Percentiles rank a stretch among this genome's conserved stretches.
These are phyloP conservation scores for Aegotheles bennettii DNA, from an alignment of 2,113 vertebrate species.

Conservation along the genomic window DNA sequence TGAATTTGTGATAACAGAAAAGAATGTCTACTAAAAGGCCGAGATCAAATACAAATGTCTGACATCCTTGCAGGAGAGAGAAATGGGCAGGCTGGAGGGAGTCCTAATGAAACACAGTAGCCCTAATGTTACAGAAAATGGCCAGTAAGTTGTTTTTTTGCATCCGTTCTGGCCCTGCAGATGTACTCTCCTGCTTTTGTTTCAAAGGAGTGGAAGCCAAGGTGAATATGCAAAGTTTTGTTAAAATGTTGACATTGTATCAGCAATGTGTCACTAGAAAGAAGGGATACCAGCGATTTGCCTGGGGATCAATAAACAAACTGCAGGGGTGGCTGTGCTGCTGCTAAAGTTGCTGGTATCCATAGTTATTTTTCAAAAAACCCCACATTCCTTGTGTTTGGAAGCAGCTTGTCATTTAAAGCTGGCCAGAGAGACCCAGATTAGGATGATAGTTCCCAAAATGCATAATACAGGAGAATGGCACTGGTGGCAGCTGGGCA, in stretches of 20 bases:
- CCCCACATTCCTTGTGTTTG: fast-evolving
- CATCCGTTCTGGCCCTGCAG: not conserved
- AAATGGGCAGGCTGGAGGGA: not conserved
- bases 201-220: not conserved
- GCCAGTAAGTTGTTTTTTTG: not conserved
- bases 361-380: not conserved
- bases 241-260: not conserved
- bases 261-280: not conserved
- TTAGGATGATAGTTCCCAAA: not conserved
- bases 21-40: not conserved
- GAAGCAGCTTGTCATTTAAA: not conserved
- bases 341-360: not conserved
- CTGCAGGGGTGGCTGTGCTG: not conserved
- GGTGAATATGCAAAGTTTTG: not conserved
- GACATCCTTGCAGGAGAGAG: not conserved
- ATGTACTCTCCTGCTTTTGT: not conserved
- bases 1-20: not conserved
- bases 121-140: not conserved
- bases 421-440: not conserved
- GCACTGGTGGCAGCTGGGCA: not conserved
- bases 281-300: not conserved
- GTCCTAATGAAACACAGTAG: not conserved
- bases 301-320: not conserved
- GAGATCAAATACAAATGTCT: not conserved
- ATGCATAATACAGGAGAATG: not conserved